Percentiles rank a stretch among this genome's conserved stretches.
These are phyloP conservation scores for Drosophila pachea DNA, from an alignment of 1,140 invertebrate species.

Conservation along the genomic window DNA sequence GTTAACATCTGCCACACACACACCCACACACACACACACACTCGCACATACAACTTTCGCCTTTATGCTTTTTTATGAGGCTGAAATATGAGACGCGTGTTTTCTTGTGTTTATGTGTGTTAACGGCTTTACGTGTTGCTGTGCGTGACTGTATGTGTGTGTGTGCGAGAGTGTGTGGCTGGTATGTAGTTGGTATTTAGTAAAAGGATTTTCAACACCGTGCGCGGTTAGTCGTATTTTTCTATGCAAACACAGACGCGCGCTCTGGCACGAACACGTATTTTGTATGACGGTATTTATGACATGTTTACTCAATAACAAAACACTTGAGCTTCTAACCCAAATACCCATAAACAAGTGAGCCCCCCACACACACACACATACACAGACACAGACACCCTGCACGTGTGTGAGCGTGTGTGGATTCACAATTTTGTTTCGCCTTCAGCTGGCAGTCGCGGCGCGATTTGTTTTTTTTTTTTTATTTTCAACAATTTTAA, in stretches of 20 bases:
- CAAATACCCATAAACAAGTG: slow-evolving; percentile 70
- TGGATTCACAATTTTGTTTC: slow-evolving; percentile 14
- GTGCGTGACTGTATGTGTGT: slow-evolving; percentile 11
- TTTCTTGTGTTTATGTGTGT: slow-evolving; percentile 10
- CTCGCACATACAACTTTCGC: slow-evolving; percentile 35
- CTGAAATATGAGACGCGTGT: slow-evolving; percentile 62
- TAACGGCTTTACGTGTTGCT: slow-evolving; percentile 26
- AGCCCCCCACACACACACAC: slow-evolving; percentile 42
- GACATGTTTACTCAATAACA: slow-evolving; percentile 73
- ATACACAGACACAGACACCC: slow-evolving; percentile 9
- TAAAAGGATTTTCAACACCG: slow-evolving; percentile 59
- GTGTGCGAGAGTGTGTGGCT: neutral
- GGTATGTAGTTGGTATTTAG: slow-evolving; percentile 65
- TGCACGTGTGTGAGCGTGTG: neutral
- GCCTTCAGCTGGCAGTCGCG: slow-evolving; percentile 3
- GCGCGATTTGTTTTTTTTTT: slow-evolving; percentile 10
- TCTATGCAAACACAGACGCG: slow-evolving; percentile 13
- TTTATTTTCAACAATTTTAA: slow-evolving; percentile 12
- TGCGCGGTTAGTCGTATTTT: slow-evolving; percentile 24
- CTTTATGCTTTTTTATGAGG: slow-evolving; percentile 56
- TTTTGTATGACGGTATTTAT: slow-evolving; percentile 70
- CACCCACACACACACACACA: slow-evolving; percentile 19
- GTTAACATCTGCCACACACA: slow-evolving; percentile 14
- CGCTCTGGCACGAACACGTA: slow-evolving; percentile 53
- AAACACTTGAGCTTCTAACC: slow-evolving; percentile 71